Percentiles rank a stretch among this genome's conserved stretches.
Conservation (phyloP, 1,140 invertebrate species). For the Nasonia giraulti region DNA sequence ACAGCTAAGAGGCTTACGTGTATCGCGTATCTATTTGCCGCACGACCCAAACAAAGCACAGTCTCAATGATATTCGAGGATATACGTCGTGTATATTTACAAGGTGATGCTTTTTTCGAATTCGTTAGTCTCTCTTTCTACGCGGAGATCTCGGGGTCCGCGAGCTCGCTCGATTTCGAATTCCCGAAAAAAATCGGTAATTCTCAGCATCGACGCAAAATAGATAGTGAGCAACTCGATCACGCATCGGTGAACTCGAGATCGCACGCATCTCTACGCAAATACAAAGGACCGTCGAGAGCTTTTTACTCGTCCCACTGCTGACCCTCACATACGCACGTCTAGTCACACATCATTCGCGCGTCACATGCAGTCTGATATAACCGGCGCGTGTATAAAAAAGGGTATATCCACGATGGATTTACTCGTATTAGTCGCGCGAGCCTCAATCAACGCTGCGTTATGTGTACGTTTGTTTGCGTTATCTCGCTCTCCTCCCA, state of each 20-base stretch:
- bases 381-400: constrained; percentile 17
- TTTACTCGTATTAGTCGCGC: neutral
- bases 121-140: no score
- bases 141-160: no score
- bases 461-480: neutral
- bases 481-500: neutral
- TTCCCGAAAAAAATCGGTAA: neutral
- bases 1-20: neutral
- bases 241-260: no score
- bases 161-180: neutral
- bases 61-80: neutral
- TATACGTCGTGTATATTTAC: neutral
- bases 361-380: neutral
- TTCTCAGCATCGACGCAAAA: no score
- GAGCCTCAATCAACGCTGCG: constrained; percentile 19
- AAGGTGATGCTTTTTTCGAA: neutral
- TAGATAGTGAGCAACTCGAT: no score
- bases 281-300: neutral
- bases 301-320: neutral
- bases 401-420: neutral
- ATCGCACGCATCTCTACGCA: no score
- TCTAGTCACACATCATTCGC: no score
- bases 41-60: neutral
- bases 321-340: neutral
- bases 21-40: neutral